Evolutionary conservation across 2,113 vertebrate genomes (phyloP).

Genomic region (Aramus guarauna): DNA sequence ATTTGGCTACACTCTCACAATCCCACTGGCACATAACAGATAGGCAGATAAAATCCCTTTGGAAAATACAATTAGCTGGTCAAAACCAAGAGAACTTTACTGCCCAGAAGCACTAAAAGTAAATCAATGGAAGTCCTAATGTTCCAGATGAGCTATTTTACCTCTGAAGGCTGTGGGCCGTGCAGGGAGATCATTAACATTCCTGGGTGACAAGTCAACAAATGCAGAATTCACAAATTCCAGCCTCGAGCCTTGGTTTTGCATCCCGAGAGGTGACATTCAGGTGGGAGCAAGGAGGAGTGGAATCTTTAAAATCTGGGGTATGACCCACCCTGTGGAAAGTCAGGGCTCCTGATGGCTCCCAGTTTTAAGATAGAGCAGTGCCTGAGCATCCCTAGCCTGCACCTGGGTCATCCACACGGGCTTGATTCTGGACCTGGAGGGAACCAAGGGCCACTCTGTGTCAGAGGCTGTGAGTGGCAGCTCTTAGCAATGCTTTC

Average conservation of each 20-base stretch:
- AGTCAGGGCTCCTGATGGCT: background rate
- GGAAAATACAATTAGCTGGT: background rate
- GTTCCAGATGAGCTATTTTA: slow-evolving; percentile 5
- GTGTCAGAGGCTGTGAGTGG: background rate
- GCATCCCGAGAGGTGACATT: background rate
- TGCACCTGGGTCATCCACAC: background rate
- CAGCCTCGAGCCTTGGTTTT: background rate
- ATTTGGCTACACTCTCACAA: background rate
- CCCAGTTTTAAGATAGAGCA: background rate
- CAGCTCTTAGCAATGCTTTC: background rate
- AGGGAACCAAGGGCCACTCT: background rate
- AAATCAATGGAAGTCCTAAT: background rate
- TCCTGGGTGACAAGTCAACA: background rate
- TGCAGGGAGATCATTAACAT: background rate
- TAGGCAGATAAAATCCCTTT: background rate
- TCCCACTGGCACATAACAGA: background rate
- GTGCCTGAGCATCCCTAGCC: background rate
- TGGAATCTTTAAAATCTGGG: background rate
- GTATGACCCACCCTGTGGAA: background rate
- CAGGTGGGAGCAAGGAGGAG: background rate
- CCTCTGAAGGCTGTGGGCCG: background rate
- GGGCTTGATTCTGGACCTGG: background rate
- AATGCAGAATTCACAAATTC: slow-evolving; percentile 3
- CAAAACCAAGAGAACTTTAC: background rate
- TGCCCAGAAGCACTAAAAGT: background rate